phyloP scores from a whole-genome alignment of 2,797 vertebrate genomes.

The Intellagama lesueurii region DNA sequence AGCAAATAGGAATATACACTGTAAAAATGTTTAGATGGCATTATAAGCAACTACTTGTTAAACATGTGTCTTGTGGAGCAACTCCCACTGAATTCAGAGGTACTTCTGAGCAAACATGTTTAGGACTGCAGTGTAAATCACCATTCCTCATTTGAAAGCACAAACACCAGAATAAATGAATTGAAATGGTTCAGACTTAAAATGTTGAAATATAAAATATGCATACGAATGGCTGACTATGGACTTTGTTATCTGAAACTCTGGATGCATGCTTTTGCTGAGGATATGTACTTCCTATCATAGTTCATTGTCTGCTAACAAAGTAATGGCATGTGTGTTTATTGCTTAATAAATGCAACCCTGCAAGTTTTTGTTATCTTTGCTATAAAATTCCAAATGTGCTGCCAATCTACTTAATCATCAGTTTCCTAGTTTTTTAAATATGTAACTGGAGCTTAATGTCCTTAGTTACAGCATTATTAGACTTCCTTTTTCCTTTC shows the following conservation, averaged over 20 bases:
- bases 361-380: constrained; percentile 39
- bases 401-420: constrained; percentile 41
- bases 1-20: no score
- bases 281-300: background rate
- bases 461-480: constrained; percentile 61
- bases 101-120: background rate
- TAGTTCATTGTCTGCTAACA: constrained; percentile 21
- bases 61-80: background rate
- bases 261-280: background rate
- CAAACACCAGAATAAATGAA: background rate
- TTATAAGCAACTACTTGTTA: background rate
- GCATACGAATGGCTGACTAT: background rate
- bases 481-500: constrained; percentile 71
- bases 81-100: background rate
- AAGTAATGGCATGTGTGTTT: constrained; percentile 4
- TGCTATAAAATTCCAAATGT: constrained; percentile 52
- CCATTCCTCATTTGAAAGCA: background rate
- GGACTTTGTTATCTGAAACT: background rate
- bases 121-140: background rate
- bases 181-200: background rate
- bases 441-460: constrained; percentile 42
- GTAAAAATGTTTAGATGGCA: no score
- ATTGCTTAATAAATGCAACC: constrained; percentile 19
- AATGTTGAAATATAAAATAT: background rate
- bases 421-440: constrained; percentile 68